Base-by-base conservation (phyloP, 2,888 invertebrate species). In the Slavum lentiscoides region DNA sequence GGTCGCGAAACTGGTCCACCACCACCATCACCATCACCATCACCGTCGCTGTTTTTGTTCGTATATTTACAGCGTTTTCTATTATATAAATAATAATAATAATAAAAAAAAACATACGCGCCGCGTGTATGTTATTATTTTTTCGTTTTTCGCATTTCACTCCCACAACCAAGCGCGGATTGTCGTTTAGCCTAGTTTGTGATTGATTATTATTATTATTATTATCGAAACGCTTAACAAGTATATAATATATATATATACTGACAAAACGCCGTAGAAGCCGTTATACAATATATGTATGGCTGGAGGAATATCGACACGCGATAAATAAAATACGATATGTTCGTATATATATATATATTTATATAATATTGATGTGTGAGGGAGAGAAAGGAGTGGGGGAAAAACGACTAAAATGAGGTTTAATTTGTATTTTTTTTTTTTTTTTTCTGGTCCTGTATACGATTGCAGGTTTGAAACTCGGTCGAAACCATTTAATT, bases 1-100 rank as follows among this genome's bases (percentile, higher is more conserved):
- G 30, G 30, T 30, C 19, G 55, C 76, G 19, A 76, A 76, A 76
- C 76, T 76, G 68, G 76, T 76, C 76, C 59, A 59, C 37, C 37
- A 66, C 19, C 9, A 59, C n/a, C 37, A 17, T 30, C 30, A 30
- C 30, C 30, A 30, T 30, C 30, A 30, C 30, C 30, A 4, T 30
- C 30, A 4, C 2, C 30, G 30, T 30, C 2, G 30, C 30, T 30
- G 30, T 30, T 30, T 43, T 7, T 9, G 7, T n/a, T 37, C 62
- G 43, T 43, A 9, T 43, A 30, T 30, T 30, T 30, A 30, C 30
- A 9, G 9, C 43, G 43, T 43, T 43, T 43, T 43, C 3, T 9
- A 43, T 43, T 43, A 43, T 9, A 43, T 43, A 43, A n/a, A n/a
- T n/a, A n/a, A n/a, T n/a, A n/a, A n/a, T n/a, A n/a, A n/a, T n/a